These are phyloP conservation scores for Homarus americanus DNA, from an alignment of 1,140 invertebrate genomes.

Conservation along the genomic window DNA sequence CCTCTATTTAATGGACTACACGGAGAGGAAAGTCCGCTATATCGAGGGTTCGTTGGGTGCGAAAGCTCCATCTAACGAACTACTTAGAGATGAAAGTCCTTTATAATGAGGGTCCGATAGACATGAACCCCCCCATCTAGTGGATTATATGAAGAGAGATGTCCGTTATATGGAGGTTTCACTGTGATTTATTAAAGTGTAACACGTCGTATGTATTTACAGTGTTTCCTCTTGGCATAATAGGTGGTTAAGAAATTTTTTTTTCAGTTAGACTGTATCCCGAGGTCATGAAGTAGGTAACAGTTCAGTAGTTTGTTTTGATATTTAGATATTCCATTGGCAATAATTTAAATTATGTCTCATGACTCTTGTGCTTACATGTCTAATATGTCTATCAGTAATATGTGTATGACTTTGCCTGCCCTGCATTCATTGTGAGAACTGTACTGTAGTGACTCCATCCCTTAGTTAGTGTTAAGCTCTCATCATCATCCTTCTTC, in stretches of 20 bases:
- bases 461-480: too few relatives aligned
- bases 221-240: background rate
- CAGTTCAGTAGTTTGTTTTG: background rate
- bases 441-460: too few relatives aligned
- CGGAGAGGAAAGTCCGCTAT: too few relatives aligned
- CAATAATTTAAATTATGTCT: background rate
- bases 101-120: too few relatives aligned
- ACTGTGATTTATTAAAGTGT: background rate
- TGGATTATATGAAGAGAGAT: too few relatives aligned
- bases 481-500: background rate
- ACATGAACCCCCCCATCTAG: too few relatives aligned
- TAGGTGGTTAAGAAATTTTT: background rate
- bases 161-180: too few relatives aligned
- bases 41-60: too few relatives aligned
- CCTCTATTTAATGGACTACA: too few relatives aligned
- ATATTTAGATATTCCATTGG: background rate
- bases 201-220: background rate
- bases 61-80: too few relatives aligned
- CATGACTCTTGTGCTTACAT: background rate
- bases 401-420: background rate
- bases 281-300: background rate
- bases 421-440: too few relatives aligned
- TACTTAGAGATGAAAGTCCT: too few relatives aligned
- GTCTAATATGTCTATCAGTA: background rate
- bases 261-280: background rate